Conservation (phyloP, 2,888 invertebrate genomes). For the Zeuzera pyrina region DNA sequence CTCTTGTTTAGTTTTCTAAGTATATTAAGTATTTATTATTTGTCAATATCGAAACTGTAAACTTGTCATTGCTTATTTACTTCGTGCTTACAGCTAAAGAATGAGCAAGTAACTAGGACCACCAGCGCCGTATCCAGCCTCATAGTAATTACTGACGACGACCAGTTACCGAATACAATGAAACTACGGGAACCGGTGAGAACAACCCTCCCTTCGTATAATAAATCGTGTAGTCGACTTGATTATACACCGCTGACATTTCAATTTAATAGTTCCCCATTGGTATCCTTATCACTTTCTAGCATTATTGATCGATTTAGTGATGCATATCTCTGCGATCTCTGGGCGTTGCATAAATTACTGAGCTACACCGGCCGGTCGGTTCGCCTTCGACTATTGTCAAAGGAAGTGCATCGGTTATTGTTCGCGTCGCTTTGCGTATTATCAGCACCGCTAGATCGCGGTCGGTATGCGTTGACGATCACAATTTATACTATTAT, state of each 20-base stretch:
- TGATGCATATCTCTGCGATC: slow-evolving; percentile 51
- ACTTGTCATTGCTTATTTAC: too few species aligned
- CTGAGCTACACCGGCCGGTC: slow-evolving; percentile 24
- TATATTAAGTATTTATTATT: too few species aligned
- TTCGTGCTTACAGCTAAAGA: too few species aligned
- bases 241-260: slow-evolving; percentile 52
- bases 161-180: too few species aligned
- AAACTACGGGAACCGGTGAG: too few species aligned
- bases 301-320: slow-evolving; percentile 61
- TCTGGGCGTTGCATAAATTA: slow-evolving; percentile 49
- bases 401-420: slow-evolving; percentile 68
- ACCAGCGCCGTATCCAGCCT: too few species aligned
- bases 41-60: too few species aligned
- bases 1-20: too few species aligned
- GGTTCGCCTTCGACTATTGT: slow-evolving; percentile 41
- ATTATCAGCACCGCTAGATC: slow-evolving; percentile 50
- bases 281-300: slow-evolving; percentile 49
- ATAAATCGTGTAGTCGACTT: slow-evolving; percentile 27
- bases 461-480: slow-evolving; percentile 29
- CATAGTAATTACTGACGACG: too few species aligned
- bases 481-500: slow-evolving; percentile 55
- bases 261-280: slow-evolving; percentile 51
- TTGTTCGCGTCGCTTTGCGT: slow-evolving; percentile 56
- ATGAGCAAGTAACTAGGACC: too few species aligned
- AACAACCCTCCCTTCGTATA: slow-evolving; percentile 9